phyloP scores from a whole-genome alignment of 2,888 invertebrate species.

The Abscondita cerata region DNA sequence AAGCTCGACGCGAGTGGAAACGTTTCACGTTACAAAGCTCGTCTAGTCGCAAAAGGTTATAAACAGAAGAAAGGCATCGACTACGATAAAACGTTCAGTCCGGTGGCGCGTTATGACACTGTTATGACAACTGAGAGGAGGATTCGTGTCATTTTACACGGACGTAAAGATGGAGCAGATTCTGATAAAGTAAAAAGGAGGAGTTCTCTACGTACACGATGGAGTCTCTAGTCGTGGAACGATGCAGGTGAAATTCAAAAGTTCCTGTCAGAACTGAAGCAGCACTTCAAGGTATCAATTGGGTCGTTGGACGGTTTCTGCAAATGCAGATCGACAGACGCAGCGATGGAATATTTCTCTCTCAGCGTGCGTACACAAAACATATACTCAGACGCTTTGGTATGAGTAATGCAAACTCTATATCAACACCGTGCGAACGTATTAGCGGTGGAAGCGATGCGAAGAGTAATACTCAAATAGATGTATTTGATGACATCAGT shows the following conservation, averaged over 20 bases:
- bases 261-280: conserved; percentile 4
- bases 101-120: not conserved
- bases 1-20: no score
- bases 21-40: no score
- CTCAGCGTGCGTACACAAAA: conserved; percentile 17
- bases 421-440: conserved; percentile 5
- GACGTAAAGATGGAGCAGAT: not conserved
- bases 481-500: no score
- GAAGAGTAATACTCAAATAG: no score
- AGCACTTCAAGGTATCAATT: no score
- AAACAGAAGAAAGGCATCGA: not conserved
- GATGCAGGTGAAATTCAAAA: not conserved
- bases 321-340: not conserved
- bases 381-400: conserved; percentile 21
- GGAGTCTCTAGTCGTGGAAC: not conserved
- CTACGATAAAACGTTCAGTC: not conserved
- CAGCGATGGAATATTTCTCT: conserved; percentile 12
- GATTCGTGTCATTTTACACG: not conserved
- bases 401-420: conserved; percentile 22
- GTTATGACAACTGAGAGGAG: not conserved
- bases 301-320: not conserved
- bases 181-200: no score
- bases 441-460: not conserved
- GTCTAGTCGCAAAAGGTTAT: not conserved
- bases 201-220: not conserved